Conservation (phyloP, 2,888 invertebrate genomes). For the Zaprionus bogoriensis region DNA sequence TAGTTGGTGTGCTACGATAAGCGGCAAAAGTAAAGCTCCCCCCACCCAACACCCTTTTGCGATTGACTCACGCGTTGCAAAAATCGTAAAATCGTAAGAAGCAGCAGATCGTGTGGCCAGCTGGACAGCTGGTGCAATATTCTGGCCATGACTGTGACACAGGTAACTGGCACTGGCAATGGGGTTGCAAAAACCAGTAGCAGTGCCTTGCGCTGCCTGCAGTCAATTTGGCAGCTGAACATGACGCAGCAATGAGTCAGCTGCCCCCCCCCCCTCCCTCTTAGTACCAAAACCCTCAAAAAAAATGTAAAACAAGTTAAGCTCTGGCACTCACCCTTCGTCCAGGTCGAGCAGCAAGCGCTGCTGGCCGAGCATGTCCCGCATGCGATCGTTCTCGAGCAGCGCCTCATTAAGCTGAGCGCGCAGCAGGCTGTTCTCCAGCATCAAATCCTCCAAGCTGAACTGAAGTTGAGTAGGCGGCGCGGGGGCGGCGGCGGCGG, state of each 20-base stretch:
- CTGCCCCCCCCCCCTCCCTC: background rate
- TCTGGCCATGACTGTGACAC: conserved; percentile 51
- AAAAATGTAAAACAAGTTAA: conserved; percentile 16
- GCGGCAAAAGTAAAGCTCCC: background rate
- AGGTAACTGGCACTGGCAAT: conserved; percentile 46
- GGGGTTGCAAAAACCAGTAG: conserved; percentile 70
- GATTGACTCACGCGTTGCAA: background rate
- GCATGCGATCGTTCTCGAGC: conserved; percentile 80
- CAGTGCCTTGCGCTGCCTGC: conserved; percentile 46
- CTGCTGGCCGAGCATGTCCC: conserved; percentile 82
- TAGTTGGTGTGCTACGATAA: background rate
- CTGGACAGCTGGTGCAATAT: conserved; percentile 33
- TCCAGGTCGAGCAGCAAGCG: conserved; percentile 77
- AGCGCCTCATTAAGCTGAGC: conserved; percentile 80
- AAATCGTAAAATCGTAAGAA: background rate
- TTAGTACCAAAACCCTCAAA: background rate
- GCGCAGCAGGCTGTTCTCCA: conserved; percentile 79
- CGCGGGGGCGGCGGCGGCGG: conserved; percentile 20
- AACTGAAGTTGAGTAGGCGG: conserved; percentile 31
- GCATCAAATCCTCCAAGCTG: conserved; percentile 79
- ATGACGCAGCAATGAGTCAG: conserved; percentile 61
- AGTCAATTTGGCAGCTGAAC: conserved; percentile 52
- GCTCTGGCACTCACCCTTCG: conserved; percentile 78
- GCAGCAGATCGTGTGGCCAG: conserved; percentile 1
- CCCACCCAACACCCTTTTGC: too few species aligned